Conservation (phyloP, 2,113 vertebrate species). For the Scartelaos histophorus region DNA sequence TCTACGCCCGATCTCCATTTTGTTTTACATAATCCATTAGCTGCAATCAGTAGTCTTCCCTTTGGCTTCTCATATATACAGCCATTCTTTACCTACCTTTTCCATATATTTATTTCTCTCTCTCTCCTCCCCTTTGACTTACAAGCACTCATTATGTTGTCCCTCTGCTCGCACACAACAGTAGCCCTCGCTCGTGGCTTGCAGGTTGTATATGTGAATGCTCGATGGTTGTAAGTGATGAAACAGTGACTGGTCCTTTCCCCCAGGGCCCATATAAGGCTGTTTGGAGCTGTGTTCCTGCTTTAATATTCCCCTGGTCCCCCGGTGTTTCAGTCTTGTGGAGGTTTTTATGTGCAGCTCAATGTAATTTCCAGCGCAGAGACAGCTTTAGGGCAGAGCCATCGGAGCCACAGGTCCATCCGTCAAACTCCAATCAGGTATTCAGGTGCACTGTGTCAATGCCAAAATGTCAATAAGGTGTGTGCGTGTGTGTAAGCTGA, state of each 20-base stretch:
- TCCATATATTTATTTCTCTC: neutral
- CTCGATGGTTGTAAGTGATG: conserved; percentile 52
- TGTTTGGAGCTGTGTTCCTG: conserved; percentile 39
- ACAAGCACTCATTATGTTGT: conserved; percentile 21
- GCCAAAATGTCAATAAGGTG: conserved; percentile 54
- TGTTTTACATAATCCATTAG: neutral
- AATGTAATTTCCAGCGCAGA: conserved; percentile 51
- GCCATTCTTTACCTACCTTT: conserved; percentile 7
- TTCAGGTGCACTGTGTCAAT: conserved; percentile 60
- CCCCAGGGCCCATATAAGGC: conserved; percentile 25
- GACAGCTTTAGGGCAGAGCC: conserved; percentile 34
- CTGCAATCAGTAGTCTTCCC: neutral
- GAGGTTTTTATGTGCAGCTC: conserved; percentile 53
- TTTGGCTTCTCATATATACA: neutral
- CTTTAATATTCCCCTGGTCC: conserved; percentile 50
- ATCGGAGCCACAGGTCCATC: conserved; percentile 48
- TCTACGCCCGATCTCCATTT: neutral
- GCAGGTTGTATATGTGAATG: conserved; percentile 17
- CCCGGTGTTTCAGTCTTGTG: conserved; percentile 45
- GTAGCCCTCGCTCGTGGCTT: conserved; percentile 19
- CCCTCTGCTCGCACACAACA: conserved; percentile 31
- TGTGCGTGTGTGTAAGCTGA: conserved; percentile 30
- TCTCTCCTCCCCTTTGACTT: conserved; percentile 31
- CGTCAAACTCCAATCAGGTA: conserved; percentile 57
- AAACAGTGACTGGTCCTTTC: conserved; percentile 33